A percentile compares a stretch with the other conserved stretches of the same genome.
These are phyloP conservation scores for Vanessa atalanta DNA, from an alignment of 1,140 invertebrate genomes.

Conservation along the genomic window DNA sequence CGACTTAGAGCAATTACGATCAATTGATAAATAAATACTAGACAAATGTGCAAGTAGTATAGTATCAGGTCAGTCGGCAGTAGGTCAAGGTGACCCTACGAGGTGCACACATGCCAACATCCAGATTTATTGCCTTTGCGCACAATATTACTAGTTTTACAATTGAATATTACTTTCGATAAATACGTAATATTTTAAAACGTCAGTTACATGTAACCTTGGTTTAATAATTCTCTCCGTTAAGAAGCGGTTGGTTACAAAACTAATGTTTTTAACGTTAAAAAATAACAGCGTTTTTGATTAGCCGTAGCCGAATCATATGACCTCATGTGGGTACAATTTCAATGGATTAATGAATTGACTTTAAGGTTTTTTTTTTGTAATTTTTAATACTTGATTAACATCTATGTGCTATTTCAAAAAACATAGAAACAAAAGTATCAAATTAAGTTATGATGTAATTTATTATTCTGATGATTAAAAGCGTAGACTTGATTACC, in stretches of 20 bases:
- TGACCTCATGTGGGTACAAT: slow-evolving; percentile 1
- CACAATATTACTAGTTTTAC: slow-evolving; percentile 50
- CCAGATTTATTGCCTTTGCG: slow-evolving; percentile 55
- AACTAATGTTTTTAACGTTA: slow-evolving; percentile 17
- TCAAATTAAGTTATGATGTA: too few species aligned
- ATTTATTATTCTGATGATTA: too few species aligned
- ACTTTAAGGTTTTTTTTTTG: neutral
- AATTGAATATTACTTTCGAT: slow-evolving; percentile 57
- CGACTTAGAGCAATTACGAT: slow-evolving; percentile 4
- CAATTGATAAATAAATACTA: neutral
- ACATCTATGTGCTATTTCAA: too few species aligned
- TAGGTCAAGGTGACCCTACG: slow-evolving; percentile 54
- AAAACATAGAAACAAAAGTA: too few species aligned
- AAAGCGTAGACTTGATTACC: too few species aligned
- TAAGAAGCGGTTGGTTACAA: slow-evolving; percentile 32
- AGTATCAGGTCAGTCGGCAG: slow-evolving; percentile 48
- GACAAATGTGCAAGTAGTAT: slow-evolving; percentile 32
- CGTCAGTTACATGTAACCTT: slow-evolving; percentile 36
- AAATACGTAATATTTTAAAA: slow-evolving; percentile 30
- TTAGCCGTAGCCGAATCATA: slow-evolving; percentile 1
- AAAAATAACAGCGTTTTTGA: slow-evolving; percentile 5
- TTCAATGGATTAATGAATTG: neutral
- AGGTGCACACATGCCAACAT: slow-evolving; percentile 38
- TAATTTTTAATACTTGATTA: slow-evolving; percentile 4
- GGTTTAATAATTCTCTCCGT: slow-evolving; percentile 50